Percentiles rank a stretch among this genome's conserved stretches.
These are phyloP conservation scores for Pecten maximus DNA, from an alignment of 2,888 invertebrate genomes.

Conservation along the genomic window DNA sequence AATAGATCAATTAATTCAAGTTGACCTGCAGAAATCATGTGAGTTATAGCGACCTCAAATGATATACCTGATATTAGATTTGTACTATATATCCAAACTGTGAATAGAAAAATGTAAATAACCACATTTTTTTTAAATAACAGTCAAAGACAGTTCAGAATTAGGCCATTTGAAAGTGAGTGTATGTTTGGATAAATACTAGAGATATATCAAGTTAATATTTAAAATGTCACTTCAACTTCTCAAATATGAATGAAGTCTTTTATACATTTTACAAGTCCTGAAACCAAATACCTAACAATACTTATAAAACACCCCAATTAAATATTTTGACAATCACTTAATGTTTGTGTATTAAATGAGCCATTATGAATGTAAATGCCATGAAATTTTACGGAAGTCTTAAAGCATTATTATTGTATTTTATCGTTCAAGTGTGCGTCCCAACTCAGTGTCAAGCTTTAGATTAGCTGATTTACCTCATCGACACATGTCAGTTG, in stretches of 20 bases:
- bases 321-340: conserved; percentile 12
- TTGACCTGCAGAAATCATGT: too few relatives aligned
- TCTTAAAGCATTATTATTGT: conserved; percentile 27
- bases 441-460: conserved; percentile 15
- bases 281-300: background rate
- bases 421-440: background rate
- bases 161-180: background rate
- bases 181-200: background rate
- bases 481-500: background rate
- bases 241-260: background rate
- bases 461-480: background rate
- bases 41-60: too few relatives aligned
- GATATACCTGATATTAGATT: too few relatives aligned
- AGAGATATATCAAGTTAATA: background rate
- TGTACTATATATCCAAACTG: too few relatives aligned
- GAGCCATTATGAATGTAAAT: background rate
- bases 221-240: background rate
- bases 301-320: conserved; percentile 4
- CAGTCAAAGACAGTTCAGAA: background rate
- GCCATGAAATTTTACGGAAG: background rate
- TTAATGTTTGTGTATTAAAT: conserved; percentile 24
- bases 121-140: background rate
- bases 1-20: too few relatives aligned
- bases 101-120: too few relatives aligned
- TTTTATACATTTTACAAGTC: conserved; percentile 11